These are phyloP conservation scores for Anolis carolinensis DNA, from an alignment of 2,113 vertebrate genomes.

Conservation along the genomic window DNA sequence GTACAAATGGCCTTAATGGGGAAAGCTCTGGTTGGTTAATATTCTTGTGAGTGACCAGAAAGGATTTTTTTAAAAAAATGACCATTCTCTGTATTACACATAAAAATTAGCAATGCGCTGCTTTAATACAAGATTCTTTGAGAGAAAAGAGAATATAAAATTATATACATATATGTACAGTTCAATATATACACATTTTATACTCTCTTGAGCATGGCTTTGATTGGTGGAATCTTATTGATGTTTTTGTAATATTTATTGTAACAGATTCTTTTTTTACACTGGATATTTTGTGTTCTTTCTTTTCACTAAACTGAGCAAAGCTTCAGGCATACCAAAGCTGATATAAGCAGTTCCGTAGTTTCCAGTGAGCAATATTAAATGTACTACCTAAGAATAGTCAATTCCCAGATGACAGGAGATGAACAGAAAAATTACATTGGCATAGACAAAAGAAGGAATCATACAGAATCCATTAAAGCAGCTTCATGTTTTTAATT, in stretches of 20 bases:
- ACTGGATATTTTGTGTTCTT: constrained; percentile 30
- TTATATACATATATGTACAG: constrained; percentile 46
- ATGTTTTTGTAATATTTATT: constrained; percentile 6
- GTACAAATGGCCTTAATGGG: constrained; percentile 72
- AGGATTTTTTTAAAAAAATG: constrained; percentile 74
- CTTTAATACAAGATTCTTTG: constrained; percentile 55
- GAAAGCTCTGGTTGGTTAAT: constrained; percentile 64
- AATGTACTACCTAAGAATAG: constrained; percentile 18
- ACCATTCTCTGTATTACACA: constrained; percentile 51
- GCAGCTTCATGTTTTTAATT: constrained; percentile 53
- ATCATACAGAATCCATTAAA: constrained; percentile 54
- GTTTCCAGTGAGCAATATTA: constrained; percentile 39
- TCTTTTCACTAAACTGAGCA: background rate
- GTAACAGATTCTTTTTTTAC: constrained; percentile 40
- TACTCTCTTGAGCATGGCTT: constrained; percentile 48
- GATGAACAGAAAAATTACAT: constrained; percentile 40
- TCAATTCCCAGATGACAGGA: constrained; percentile 37
- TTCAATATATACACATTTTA: constrained; percentile 32
- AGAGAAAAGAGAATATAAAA: constrained; percentile 39
- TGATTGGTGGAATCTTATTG: constrained; percentile 31
- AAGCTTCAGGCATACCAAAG: constrained; percentile 41
- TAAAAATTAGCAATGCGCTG: constrained; percentile 40
- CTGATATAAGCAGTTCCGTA: background rate
- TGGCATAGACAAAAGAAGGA: constrained; percentile 58
- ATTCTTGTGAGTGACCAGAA: constrained; percentile 75